Percentiles rank a stretch among this genome's conserved stretches.
These are phyloP conservation scores for Octomys mimax DNA, from an alignment of 2,797 vertebrate genomes.

Conservation along the genomic window DNA sequence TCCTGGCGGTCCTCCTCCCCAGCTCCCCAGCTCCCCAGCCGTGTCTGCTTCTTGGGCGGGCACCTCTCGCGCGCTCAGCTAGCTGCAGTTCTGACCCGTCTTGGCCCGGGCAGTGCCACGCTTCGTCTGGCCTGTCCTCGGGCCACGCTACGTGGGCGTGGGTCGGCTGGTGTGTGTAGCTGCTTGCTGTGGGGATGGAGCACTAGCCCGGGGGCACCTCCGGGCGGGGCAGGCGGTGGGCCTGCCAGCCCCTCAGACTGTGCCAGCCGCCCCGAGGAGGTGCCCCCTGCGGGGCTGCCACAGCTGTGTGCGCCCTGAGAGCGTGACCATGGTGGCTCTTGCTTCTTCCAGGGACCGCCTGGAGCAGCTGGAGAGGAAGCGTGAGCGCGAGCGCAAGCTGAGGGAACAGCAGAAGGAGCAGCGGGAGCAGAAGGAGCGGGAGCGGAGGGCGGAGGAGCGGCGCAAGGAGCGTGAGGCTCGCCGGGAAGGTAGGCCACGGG, in stretches of 20 bases:
- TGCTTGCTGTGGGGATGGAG: not conserved
- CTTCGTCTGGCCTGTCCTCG: too few relatives aligned
- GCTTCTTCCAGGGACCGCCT: conserved; percentile 94
- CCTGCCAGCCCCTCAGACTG: not conserved
- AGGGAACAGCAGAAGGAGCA: conserved; percentile 97
- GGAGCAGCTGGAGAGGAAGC: conserved; percentile 96
- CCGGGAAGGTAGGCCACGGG: conserved; percentile 91
- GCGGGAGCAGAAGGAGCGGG: conserved; percentile 95
- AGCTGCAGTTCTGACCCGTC: too few relatives aligned
- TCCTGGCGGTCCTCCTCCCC: too few relatives aligned
- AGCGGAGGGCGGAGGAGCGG: conserved; percentile 95
- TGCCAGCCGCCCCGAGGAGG: too few relatives aligned
- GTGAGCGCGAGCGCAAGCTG: conserved; percentile 95
- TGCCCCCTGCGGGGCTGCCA: not conserved
- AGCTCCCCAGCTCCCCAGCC: too few relatives aligned
- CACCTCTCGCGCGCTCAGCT: too few relatives aligned
- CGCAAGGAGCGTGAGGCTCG: conserved; percentile 95
- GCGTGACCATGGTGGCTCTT: not conserved
- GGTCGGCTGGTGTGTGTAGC: not conserved
- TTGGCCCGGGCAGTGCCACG: too few relatives aligned
- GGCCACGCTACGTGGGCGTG: too few relatives aligned
- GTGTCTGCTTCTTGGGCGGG: too few relatives aligned
- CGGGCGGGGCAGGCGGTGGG: not conserved
- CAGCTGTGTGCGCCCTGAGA: not conserved
- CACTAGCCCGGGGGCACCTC: not conserved